A percentile compares a stretch with the other conserved stretches of the same genome.
Conservation (phyloP, 2,797 vertebrate species). For the Fistularia tabacaria region DNA sequence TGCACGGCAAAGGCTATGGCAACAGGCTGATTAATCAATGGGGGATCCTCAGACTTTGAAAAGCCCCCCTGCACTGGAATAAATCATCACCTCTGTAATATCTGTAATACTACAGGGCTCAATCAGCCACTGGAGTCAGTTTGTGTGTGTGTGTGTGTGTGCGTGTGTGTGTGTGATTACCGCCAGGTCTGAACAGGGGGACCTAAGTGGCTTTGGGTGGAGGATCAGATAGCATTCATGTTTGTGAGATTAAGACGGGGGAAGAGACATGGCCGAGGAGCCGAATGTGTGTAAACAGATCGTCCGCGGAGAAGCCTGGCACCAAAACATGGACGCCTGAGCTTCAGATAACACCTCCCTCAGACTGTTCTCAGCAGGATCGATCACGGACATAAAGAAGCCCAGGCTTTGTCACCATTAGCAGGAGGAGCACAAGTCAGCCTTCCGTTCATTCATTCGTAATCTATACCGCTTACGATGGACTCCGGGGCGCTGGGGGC, state of each 20-base stretch:
- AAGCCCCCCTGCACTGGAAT: no score
- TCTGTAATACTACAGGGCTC: background rate
- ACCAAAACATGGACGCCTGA: constrained; percentile 11
- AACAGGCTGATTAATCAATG: no score
- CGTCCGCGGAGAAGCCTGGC: constrained; percentile 41
- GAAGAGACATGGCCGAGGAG: constrained; percentile 37
- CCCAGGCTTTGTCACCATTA: no score
- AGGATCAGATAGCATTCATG: constrained; percentile 63
- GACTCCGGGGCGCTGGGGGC: no score
- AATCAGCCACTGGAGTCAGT: background rate
- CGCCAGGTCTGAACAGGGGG: background rate
- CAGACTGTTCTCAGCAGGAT: background rate
- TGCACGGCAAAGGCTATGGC: no score
- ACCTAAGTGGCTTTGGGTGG: constrained; percentile 52
- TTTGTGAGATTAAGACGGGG: constrained; percentile 59
- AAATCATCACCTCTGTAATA: background rate
- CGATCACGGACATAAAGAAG: no score
- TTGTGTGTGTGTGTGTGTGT: no score
- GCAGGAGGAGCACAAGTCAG: no score
- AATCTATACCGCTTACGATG: no score
- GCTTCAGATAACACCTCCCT: constrained; percentile 36
- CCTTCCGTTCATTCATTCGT: no score
- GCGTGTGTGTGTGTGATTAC: background rate
- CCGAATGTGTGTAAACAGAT: constrained; percentile 58
- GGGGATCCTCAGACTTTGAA: no score